Conservation (phyloP, 2,797 vertebrate genomes). For the Anguilla obscura region DNA sequence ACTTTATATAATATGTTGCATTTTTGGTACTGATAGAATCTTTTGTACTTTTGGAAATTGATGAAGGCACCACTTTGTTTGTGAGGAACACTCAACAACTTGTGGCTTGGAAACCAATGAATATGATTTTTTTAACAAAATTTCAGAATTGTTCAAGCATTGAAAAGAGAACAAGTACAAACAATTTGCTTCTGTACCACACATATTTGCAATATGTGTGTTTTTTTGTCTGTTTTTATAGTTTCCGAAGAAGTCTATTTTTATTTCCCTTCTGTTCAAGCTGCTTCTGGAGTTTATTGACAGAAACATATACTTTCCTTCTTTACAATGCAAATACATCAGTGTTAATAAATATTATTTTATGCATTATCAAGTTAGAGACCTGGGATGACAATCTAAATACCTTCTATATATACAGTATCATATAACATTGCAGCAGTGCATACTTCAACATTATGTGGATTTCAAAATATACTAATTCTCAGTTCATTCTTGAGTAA, state of each 20-base stretch:
- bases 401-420: no score
- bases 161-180: not conserved
- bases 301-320: not conserved
- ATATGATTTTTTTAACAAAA: conserved; percentile 1
- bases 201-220: not conserved
- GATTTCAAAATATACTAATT: not conserved
- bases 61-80: no score
- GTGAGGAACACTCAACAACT: not conserved
- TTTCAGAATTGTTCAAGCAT: not conserved
- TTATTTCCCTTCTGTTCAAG: not conserved
- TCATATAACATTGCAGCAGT: not conserved
- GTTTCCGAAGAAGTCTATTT: not conserved
- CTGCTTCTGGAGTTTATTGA: not conserved
- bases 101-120: not conserved
- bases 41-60: no score
- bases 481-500: not conserved
- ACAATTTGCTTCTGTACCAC: not conserved
- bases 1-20: no score
- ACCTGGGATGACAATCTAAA: not conserved
- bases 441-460: not conserved
- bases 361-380: not conserved
- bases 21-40: no score
- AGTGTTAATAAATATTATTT: not conserved
- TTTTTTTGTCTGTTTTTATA: not conserved
- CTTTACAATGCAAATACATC: not conserved